Base-by-base conservation (phyloP, 2,113 vertebrate species). In the Nothobranchius furzeri region DNA sequence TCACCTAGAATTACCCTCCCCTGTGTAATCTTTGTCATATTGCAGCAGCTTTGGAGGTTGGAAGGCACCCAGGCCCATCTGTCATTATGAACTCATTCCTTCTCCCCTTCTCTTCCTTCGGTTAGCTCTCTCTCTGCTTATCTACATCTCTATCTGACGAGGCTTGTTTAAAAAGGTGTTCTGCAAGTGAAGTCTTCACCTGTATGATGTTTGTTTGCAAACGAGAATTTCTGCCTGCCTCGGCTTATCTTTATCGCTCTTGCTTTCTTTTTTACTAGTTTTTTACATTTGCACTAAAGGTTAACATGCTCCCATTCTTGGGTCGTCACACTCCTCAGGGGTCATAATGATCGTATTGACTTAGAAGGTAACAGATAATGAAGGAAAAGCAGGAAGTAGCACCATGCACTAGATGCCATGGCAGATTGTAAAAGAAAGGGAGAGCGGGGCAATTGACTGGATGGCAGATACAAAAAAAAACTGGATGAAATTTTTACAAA, bases 21-120 rank as follows among this genome's bases (percentile, higher is more conserved):
- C 9, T 8, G 66, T 74, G 77, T 73, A 76, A 76, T 79, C 60
- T 68, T 73, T 73, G 72, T 80, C 73, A 72, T 78, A 70, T 65
- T 79, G 73, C 53, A 60, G 73, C 67, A 85, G 78, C 65, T 79
- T 46, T 75, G 59, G 68, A 64, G 53, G 43, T 73, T 86, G 78
- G 82, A 84, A 76, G 57, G 48, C 60, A 37, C 64, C 73, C 75
- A 73, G 70, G 53, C 70, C 83, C 81, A 83, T 87, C 85, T 89
- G 81, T 89, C 87, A 76, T 71, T 64, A 76, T 68, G 64, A 76
- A 70, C 72, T 75, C 68, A 66, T 75, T 80, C 76, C 40, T 46
- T 64, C 62, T 67, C 15, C 57, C 7, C 2, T 49, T 72, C 54
- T 53, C 25, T 42, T 6, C 45, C 25, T 15, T 24, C 9, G 42